Conservation (phyloP, 2,888 invertebrate genomes). For the Tetranychus piercei region DNA sequence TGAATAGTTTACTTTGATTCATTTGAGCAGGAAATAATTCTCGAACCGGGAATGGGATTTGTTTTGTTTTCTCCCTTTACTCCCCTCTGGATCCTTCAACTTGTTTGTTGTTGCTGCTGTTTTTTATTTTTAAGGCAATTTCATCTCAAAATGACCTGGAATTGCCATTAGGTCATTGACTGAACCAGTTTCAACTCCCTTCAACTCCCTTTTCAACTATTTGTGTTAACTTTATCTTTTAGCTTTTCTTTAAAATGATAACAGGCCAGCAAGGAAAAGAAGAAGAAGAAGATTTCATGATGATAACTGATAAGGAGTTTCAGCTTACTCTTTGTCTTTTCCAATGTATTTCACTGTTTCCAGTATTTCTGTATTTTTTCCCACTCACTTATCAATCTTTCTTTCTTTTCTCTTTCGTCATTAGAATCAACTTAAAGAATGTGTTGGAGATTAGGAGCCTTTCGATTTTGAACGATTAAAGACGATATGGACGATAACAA, state of each 20-base stretch:
- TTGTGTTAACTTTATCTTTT: neutral
- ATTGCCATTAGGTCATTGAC: constrained; percentile 1
- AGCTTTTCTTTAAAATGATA: neutral
- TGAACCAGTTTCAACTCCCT: neutral
- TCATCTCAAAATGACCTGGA: neutral
- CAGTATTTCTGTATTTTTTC: neutral
- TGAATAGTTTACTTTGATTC: neutral
- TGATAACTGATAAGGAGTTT: neutral
- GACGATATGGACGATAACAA: neutral
- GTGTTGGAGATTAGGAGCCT: neutral
- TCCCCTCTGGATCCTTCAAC: neutral
- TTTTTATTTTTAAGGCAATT: neutral
- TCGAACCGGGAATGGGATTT: neutral
- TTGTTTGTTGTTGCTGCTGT: neutral
- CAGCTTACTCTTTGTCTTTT: neutral
- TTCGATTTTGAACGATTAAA: neutral
- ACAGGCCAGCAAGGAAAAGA: neutral
- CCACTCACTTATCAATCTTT: neutral
- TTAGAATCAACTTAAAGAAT: neutral
- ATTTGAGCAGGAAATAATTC: neutral
- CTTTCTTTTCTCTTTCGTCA: neutral
- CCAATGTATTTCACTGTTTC: neutral
- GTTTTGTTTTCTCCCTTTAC: neutral
- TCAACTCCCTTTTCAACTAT: neutral
- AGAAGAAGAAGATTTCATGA: neutral